Conservation (phyloP, 1,140 invertebrate genomes). For the Leptopilina clavipes region DNA sequence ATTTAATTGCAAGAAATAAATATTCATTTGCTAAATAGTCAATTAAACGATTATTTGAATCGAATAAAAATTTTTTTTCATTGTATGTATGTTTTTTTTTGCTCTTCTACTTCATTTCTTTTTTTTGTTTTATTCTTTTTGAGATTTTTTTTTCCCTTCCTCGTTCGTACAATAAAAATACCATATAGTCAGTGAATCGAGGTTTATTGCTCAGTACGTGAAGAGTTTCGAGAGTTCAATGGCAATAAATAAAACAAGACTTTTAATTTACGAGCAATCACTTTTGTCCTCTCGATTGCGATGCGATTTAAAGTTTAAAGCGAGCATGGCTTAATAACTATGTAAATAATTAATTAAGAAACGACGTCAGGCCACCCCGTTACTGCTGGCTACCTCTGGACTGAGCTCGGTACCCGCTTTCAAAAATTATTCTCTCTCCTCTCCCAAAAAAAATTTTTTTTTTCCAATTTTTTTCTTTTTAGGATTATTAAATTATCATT, state of each 20-base stretch:
- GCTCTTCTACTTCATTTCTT: not conserved
- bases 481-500: no score
- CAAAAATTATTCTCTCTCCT: slow-evolving; percentile 30
- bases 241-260: slow-evolving; percentile 5
- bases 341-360: slow-evolving; percentile 69
- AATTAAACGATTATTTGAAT: not conserved
- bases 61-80: not conserved
- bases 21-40: no score
- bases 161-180: not conserved
- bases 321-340: slow-evolving; percentile 56
- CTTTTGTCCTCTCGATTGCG: not conserved
- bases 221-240: not conserved
- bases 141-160: not conserved
- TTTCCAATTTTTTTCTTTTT: slow-evolving; percentile 4
- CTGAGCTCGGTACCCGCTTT: slow-evolving; percentile 66
- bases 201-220: not conserved
- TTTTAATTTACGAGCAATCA: not conserved
- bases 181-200: not conserved
- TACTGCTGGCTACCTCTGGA: slow-evolving; percentile 73
- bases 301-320: slow-evolving; percentile 47
- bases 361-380: slow-evolving; percentile 73
- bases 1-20: no score
- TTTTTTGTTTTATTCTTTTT: not conserved
- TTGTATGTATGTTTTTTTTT: not conserved
- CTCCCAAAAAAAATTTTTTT: slow-evolving; percentile 21